Percentiles rank a stretch among this genome's conserved stretches.
These are phyloP conservation scores for Saccostrea glomerata DNA, from an alignment of 1,140 invertebrate genomes.

Conservation along the genomic window DNA sequence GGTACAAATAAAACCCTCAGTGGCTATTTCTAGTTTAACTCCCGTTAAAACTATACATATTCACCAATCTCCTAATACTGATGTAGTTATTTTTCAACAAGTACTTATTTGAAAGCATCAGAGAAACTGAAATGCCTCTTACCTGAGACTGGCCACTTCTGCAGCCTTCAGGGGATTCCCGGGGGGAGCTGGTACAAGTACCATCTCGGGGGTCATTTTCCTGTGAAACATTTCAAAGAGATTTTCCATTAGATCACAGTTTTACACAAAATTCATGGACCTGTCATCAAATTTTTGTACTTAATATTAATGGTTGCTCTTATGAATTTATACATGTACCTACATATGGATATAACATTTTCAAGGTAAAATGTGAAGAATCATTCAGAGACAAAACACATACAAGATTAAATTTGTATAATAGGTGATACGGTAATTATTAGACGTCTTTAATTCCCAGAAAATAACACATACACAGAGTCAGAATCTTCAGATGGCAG, in stretches of 20 bases:
- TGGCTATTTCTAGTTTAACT: not conserved
- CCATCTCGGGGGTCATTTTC: conserved; percentile 65
- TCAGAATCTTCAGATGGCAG: not conserved
- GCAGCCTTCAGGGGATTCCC: conserved; percentile 75
- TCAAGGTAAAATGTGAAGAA: no score
- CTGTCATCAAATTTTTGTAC: no score
- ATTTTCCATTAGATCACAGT: no score
- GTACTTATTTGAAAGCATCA: no score
- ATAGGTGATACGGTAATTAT: not conserved
- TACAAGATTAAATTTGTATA: no score
- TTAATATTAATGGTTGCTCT: no score
- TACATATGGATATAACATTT: no score
- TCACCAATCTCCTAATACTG: not conserved
- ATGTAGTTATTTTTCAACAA: not conserved
- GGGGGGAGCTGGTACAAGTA: conserved; percentile 73
- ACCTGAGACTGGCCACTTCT: conserved; percentile 76
- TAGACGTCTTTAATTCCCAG: not conserved
- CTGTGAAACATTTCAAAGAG: conserved; percentile 49
- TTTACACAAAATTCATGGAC: no score
- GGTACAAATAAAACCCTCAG: conserved; percentile 24
- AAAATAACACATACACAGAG: not conserved
- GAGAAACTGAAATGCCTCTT: not conserved
- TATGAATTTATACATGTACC: no score
- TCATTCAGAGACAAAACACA: no score
- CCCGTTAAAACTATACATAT: not conserved